These are phyloP conservation scores for Uria lomvia DNA, from an alignment of 2,113 vertebrate genomes.

Conservation along the genomic window DNA sequence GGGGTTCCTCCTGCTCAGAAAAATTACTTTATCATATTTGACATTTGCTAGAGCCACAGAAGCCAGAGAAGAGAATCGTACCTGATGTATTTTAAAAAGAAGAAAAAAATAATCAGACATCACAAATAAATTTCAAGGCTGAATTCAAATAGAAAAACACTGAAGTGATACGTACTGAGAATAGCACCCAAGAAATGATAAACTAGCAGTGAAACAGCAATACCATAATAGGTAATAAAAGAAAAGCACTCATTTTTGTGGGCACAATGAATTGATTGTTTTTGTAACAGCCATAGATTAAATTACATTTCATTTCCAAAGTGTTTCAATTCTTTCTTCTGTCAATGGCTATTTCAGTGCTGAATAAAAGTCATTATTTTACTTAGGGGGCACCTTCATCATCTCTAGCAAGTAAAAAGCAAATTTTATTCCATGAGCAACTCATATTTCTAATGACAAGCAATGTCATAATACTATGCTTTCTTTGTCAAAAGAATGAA, in stretches of 20 bases:
- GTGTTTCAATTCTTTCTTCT: conserved; percentile 43
- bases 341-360: conserved; percentile 11
- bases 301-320: conserved; percentile 40
- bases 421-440: conserved; percentile 5
- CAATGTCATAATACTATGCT: not conserved
- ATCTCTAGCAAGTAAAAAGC: not conserved
- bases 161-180: not conserved
- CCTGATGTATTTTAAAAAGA: not conserved
- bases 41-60: not conserved
- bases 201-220: not conserved
- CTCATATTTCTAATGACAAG: not conserved
- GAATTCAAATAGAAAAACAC: not conserved
- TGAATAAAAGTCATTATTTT: conserved; percentile 17
- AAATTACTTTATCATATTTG: conserved; percentile 9
- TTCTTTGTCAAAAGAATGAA: not conserved
- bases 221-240: not conserved
- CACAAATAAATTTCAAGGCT: conserved; percentile 12
- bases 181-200: not conserved
- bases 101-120: not conserved
- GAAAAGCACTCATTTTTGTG: not conserved
- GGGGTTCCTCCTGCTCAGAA: not conserved
- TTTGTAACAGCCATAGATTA: conserved; percentile 25
- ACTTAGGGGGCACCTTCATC: not conserved
- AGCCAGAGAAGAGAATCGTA: not conserved
- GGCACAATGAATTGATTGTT: conserved; percentile 28